phyloP scores from a whole-genome alignment of 2,888 invertebrate species.

The Dicyrtoma fusca region DNA sequence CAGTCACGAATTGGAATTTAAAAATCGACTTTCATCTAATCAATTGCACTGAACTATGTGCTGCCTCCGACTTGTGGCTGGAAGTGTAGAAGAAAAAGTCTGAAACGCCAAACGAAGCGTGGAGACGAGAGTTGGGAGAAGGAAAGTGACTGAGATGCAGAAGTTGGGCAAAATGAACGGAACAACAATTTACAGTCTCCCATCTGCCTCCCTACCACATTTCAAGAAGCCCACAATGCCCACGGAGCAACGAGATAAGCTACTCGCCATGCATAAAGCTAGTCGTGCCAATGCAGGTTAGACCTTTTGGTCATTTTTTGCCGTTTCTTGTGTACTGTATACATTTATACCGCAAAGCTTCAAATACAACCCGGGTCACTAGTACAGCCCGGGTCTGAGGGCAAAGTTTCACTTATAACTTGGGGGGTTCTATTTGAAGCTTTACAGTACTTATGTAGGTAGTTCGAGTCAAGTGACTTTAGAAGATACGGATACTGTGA shows the following conservation, averaged over 20 bases:
- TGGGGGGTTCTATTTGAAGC: too few relatives aligned
- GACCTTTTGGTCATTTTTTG: too few relatives aligned
- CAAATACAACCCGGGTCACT: too few relatives aligned
- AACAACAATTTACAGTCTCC: conserved; percentile 39
- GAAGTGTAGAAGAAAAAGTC: not conserved
- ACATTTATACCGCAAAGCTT: too few relatives aligned
- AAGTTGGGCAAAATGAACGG: conserved; percentile 29
- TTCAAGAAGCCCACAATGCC: conserved; percentile 47
- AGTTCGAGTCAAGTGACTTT: too few relatives aligned
- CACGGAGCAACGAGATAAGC: conserved; percentile 42
- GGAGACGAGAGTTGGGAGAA: not conserved
- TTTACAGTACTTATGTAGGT: too few relatives aligned
- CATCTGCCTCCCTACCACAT: conserved; percentile 42
- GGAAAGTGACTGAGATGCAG: not conserved
- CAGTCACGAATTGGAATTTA: not conserved
- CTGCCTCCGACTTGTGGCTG: not conserved
- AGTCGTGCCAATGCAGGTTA: conserved; percentile 47
- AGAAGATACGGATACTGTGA: too few relatives aligned
- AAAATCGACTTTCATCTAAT: not conserved
- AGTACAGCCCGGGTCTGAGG: too few relatives aligned
- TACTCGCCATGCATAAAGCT: conserved; percentile 46
- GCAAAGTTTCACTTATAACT: too few relatives aligned
- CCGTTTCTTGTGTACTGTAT: too few relatives aligned
- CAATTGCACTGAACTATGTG: not conserved
- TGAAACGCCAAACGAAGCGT: not conserved